A percentile compares a stretch with the other conserved stretches of the same genome.
phyloP scores from a whole-genome alignment of 2,113 vertebrate genomes.

The Barbus barbus region DNA sequence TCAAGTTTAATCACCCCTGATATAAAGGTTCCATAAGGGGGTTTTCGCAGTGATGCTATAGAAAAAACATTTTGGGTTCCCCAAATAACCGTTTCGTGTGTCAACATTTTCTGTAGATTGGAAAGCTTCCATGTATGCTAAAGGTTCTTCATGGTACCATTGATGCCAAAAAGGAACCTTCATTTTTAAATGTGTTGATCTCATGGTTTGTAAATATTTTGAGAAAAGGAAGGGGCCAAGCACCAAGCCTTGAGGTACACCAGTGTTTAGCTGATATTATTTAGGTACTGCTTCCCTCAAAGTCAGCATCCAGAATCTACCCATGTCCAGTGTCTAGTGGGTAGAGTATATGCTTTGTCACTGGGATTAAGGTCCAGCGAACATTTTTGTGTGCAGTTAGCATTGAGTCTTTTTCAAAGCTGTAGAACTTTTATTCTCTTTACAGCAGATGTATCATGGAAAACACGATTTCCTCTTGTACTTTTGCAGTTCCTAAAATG shows the following conservation, averaged over 20 bases:
- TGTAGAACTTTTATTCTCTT: background rate
- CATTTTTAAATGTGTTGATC: background rate
- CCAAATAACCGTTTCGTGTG: background rate
- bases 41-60: too few species aligned
- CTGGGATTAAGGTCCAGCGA: background rate
- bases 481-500: too few species aligned
- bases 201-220: background rate
- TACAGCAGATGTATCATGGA: background rate
- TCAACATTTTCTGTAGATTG: background rate
- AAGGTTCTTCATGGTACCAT: background rate
- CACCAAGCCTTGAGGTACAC: background rate
- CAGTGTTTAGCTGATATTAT: background rate
- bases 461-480: background rate
- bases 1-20: too few species aligned
- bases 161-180: background rate
- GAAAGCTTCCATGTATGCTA: background rate
- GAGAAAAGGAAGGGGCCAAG: background rate
- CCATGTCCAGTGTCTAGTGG: background rate
- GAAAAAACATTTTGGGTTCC: background rate
- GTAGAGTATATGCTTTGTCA: background rate
- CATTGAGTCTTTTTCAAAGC: background rate
- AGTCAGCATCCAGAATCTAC: background rate
- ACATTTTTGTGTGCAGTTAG: background rate
- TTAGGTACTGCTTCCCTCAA: background rate
- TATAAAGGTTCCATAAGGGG: too few species aligned